Evolutionary conservation across 2,113 vertebrate species (phyloP).

Genomic region (Dicerorhinus sumatrensis): DNA sequence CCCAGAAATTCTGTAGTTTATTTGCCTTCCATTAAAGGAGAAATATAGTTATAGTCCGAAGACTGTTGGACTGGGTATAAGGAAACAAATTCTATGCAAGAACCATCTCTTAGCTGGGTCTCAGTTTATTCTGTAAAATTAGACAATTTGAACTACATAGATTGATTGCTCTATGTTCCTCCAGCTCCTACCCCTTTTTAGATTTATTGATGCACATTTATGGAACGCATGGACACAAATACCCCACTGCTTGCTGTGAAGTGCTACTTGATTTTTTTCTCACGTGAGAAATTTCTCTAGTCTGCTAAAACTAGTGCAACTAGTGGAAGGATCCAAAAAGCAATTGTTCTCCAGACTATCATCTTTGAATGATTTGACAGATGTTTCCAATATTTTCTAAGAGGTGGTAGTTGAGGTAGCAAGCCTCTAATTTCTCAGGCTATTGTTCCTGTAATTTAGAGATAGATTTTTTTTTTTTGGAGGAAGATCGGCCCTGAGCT

Average conservation of each 20-base stretch:
- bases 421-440: not conserved
- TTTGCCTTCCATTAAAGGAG: not conserved
- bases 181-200: not conserved
- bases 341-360: not conserved
- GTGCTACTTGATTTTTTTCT: not conserved
- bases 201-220: not conserved
- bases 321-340: not conserved
- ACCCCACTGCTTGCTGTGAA: not conserved
- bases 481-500: no score
- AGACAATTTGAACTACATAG: not conserved
- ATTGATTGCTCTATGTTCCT: not conserved
- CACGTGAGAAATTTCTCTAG: not conserved
- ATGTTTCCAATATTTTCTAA: not conserved
- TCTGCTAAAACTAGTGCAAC: not conserved
- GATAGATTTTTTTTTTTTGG: not conserved
- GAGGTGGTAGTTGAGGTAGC: not conserved
- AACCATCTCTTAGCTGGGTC: not conserved
- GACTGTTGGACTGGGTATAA: not conserved
- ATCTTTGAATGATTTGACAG: not conserved
- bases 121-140: not conserved
- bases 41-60: not conserved
- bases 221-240: not conserved
- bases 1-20: not conserved
- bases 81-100: not conserved
- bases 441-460: not conserved